A percentile compares a stretch with the other conserved stretches of the same genome.
phyloP scores from a whole-genome alignment of 2,797 vertebrate species.

The Neostethus bicornis region DNA sequence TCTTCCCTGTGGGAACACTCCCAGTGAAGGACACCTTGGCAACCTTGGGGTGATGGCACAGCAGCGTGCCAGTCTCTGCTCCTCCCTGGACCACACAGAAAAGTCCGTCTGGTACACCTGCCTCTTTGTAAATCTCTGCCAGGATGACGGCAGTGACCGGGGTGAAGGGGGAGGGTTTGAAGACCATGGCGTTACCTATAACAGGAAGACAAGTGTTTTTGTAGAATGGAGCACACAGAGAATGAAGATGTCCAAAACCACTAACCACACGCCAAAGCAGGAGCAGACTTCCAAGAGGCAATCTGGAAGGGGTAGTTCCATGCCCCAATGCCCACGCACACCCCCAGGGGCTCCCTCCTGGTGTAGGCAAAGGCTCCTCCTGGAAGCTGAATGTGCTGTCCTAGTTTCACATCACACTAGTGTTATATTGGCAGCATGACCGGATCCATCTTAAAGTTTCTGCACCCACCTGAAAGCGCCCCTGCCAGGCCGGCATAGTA shows the following conservation, averaged over 20 bases:
- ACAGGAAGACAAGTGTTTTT: too few species aligned
- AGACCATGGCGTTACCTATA: conserved; percentile 94
- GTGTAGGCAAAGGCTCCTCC: conserved; percentile 92
- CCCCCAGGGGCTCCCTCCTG: conserved; percentile 90
- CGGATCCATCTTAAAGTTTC: accelerated
- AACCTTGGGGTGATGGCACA: conserved; percentile 90
- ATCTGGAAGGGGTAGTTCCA: conserved; percentile 97
- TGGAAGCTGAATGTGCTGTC: conserved; percentile 92
- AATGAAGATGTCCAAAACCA: neutral
- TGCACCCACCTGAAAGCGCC: conserved; percentile 84
- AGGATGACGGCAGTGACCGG: conserved; percentile 87
- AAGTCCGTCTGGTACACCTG: conserved; percentile 89
- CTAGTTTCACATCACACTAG: conserved; percentile 62
- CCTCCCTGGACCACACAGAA: conserved; percentile 96
- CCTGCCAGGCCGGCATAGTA: conserved; percentile 92
- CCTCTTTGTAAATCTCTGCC: conserved; percentile 93
- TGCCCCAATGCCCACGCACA: conserved; percentile 94
- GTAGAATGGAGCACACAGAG: too few species aligned
- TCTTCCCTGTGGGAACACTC: conserved; percentile 92
- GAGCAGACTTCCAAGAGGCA: conserved; percentile 90
- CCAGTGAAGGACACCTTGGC: conserved; percentile 97
- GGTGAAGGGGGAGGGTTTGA: conserved; percentile 94
- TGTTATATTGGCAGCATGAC: too few species aligned
- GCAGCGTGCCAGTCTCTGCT: conserved; percentile 88
- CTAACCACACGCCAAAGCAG: conserved; percentile 94